Base-by-base conservation (phyloP, 1,140 invertebrate genomes). In the Sogatella furcifera region DNA sequence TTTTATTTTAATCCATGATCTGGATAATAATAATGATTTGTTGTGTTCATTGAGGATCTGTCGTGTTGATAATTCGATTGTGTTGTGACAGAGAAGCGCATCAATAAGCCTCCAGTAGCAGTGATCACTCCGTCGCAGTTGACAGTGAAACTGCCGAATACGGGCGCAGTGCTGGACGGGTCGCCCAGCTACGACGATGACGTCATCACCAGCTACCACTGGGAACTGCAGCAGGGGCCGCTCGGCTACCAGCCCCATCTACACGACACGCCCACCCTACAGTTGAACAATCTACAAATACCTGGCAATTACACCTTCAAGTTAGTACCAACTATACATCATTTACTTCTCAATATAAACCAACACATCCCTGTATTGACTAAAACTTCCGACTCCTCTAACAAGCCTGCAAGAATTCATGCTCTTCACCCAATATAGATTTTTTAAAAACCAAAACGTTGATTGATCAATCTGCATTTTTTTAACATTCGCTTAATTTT, bases 291-390 rank as follows among this genome's bases (percentile, higher is more conserved):
- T 74, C 77, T 91, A 3, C 82, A 79, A 43, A 82, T 86, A 53
- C 87, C 92, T 6, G 94, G 95, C 59, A 92, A 92, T 74, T 97
- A 97, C 68, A 91, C 86, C 0, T 94, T 97, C 70, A 92, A 91
- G 81, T 84, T 67, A 72, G 73, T 69, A 57, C 4, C 14, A 28
- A 28, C 2, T 28, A 28, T 28, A n/a, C 6, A 28, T 28, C 24
- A 6, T 28, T 28, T 6, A n/a, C n/a, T n/a, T n/a, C n/a, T n/a
- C n/a, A n/a, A n/a, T n/a, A n/a, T n/a, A n/a, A n/a, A n/a, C n/a
- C n/a, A n/a, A n/a, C n/a, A n/a, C n/a, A n/a, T n/a, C n/a, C n/a
- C n/a, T n/a, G n/a, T n/a, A n/a, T n/a, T n/a, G n/a, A n/a, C n/a
- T n/a, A n/a, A n/a, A n/a, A n/a, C n/a, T n/a, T n/a, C n/a, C n/a